Evolutionary conservation across 1,140 invertebrate genomes (phyloP).

Genomic region (Drosophila lacteicornis): DNA sequence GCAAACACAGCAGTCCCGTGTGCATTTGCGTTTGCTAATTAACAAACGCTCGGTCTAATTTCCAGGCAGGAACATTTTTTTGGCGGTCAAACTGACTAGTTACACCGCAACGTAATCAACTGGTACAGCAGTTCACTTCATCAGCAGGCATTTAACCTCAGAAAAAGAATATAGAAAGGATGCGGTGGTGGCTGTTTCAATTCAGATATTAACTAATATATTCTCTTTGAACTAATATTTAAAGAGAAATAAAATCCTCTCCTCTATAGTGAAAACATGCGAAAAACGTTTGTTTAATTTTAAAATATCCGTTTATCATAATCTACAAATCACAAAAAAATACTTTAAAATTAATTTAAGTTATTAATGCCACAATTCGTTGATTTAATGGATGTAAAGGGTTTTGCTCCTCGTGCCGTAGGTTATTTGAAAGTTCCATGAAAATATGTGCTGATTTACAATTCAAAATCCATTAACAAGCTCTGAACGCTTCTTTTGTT

Average conservation of each 20-base stretch:
- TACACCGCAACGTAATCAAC: constrained; percentile 45
- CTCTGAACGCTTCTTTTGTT: constrained; percentile 1
- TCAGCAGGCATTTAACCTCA: constrained; percentile 18
- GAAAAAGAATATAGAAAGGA: not conserved
- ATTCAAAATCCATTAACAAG: constrained; percentile 36
- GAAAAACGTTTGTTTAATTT: too few relatives aligned
- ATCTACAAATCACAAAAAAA: too few relatives aligned
- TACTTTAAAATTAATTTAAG: constrained; percentile 8
- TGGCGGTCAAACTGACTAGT: constrained; percentile 39
- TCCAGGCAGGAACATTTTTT: constrained; percentile 22
- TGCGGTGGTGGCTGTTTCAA: not conserved
- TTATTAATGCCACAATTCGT: constrained; percentile 17
- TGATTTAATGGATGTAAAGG: constrained; percentile 27
- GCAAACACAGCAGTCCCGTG: constrained; percentile 18
- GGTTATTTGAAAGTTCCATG: constrained; percentile 26
- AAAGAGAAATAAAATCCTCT: too few relatives aligned
- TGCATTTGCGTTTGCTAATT: constrained; percentile 56
- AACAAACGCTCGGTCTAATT: constrained; percentile 46
- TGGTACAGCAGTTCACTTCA: constrained; percentile 36
- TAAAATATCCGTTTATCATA: not conserved
- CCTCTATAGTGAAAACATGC: too few relatives aligned
- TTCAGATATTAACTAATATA: not conserved
- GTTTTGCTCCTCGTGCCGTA: not conserved
- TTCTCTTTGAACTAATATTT: not conserved
- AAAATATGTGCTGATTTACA: constrained; percentile 29